A percentile compares a stretch with the other conserved stretches of the same genome.
Evolutionary conservation across 2,797 vertebrate genomes (phyloP).

Genomic region (Hoplostethus mediterraneus): DNA sequence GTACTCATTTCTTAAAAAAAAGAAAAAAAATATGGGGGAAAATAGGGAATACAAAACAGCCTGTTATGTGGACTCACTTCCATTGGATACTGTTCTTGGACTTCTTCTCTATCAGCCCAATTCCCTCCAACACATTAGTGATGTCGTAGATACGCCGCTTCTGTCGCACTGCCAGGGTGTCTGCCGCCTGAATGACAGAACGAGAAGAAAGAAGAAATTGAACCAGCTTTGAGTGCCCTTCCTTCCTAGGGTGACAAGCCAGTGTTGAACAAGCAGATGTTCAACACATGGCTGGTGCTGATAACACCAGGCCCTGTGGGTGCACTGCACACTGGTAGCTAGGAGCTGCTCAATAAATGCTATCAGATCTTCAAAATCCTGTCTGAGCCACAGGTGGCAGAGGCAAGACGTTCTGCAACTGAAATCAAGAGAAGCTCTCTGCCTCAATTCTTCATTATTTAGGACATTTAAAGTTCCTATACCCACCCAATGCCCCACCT

Average conservation of each 20-base stretch:
- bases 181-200: constrained; percentile 89
- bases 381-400: background rate
- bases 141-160: constrained; percentile 98
- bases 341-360: constrained; percentile 4
- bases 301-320: constrained; percentile 38
- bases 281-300: constrained; percentile 52
- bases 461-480: background rate
- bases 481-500: too few species aligned
- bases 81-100: constrained; percentile 99
- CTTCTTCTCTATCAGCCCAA: constrained; percentile 98
- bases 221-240: constrained; percentile 5
- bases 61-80: constrained; percentile 89
- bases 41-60: background rate
- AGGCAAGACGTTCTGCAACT: background rate
- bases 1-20: too few species aligned
- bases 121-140: constrained; percentile 98
- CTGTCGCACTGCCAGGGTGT: constrained; percentile 97
- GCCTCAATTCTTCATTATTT: background rate
- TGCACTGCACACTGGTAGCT: background rate
- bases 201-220: constrained; percentile 13
- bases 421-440: background rate
- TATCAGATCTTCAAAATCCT: background rate
- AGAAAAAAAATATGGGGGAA: too few species aligned
- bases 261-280: constrained; percentile 28
- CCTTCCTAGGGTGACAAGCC: constrained; percentile 5